These are phyloP conservation scores for Odontesthes bonariensis DNA, from an alignment of 2,113 vertebrate species.

Conservation along the genomic window DNA sequence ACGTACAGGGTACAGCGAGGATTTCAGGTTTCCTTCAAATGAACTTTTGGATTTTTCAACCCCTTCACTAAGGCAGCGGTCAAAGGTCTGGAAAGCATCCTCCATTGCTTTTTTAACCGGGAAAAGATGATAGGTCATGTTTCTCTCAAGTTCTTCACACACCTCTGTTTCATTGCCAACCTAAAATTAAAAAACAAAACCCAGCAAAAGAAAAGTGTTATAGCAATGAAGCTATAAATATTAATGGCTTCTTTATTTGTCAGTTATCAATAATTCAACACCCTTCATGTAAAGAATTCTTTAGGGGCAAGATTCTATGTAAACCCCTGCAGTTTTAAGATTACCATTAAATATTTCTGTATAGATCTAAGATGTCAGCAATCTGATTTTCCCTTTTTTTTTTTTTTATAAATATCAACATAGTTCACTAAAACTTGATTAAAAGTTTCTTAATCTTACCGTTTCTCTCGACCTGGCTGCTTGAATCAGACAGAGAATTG, in stretches of 20 bases:
- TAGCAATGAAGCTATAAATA: no score
- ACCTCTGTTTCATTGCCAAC: neutral
- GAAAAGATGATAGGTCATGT: accelerated
- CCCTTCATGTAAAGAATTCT: no score
- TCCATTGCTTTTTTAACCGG: slow-evolving; percentile 1
- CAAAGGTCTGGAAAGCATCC: neutral
- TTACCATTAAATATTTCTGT: no score
- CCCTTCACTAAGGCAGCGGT: slow-evolving; percentile 22
- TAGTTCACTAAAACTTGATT: no score
- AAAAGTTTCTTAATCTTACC: slow-evolving; percentile 2
- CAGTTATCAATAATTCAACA: no score
- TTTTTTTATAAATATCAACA: no score
- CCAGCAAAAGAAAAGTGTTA: no score
- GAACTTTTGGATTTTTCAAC: slow-evolving; percentile 27
- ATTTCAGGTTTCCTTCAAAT: neutral
- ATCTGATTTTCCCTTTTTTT: no score
- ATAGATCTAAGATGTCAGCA: no score
- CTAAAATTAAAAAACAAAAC: slow-evolving; percentile 27
- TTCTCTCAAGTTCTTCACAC: slow-evolving; percentile 1
- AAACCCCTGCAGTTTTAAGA: no score
- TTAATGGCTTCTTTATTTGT: no score
- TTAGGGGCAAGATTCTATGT: no score
- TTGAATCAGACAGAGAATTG: slow-evolving; percentile 63
- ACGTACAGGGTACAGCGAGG: slow-evolving; percentile 12
- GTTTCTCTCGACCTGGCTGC: neutral